Base-by-base conservation (phyloP, 2,113 vertebrate species). In the Ammodramus savannarum region DNA sequence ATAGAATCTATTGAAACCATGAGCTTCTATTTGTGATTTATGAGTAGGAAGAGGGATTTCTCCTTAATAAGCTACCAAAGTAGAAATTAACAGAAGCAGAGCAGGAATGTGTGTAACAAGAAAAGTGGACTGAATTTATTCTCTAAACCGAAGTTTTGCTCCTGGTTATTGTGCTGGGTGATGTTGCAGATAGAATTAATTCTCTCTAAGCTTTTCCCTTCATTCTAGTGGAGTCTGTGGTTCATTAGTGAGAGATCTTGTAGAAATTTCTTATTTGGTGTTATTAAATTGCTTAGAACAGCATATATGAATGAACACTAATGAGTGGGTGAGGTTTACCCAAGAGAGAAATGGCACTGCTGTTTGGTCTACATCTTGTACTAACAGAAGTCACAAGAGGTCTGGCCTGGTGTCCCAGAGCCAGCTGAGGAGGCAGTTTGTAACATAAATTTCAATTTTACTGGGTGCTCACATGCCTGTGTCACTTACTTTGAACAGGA, bases 401-500 rank as follows among this genome's bases (percentile, higher is more conserved):
- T 38, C 39, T 54, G 66, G 43, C 20, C 16, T 36, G 16, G 19
- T 81, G 41, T 77, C 73, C 29, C 14, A 34, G 7, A 66, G 27
- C 17, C 44, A 36, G 38, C 74, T 85, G 52, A 79, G 73, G 62
- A 19, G 46, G 27, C 43, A 66, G 38, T 4, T 85, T 71, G 15
- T 17, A 76, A n/a, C 20, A 41, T 10, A 21, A 5, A 6, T 87
- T 69, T 65, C 43, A 72, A 0, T 32, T 32, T 55, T 59, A 20
- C 34, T 15, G 39, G 51, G 31, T 34, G 22, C 55, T 44, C 43
- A 41, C 39, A 5, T n/a, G 20, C 43, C 18, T 25, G 2, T 13
- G 38, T 38, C 81, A 46, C 5, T 0, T 48, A 31, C 27, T 85
- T 39, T 11, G 41, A 62, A 68, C 0, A 0, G 48, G 43, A 52